Evolutionary conservation across 2,888 invertebrate species (phyloP).

Genomic region (Troides oblongomaculatus): DNA sequence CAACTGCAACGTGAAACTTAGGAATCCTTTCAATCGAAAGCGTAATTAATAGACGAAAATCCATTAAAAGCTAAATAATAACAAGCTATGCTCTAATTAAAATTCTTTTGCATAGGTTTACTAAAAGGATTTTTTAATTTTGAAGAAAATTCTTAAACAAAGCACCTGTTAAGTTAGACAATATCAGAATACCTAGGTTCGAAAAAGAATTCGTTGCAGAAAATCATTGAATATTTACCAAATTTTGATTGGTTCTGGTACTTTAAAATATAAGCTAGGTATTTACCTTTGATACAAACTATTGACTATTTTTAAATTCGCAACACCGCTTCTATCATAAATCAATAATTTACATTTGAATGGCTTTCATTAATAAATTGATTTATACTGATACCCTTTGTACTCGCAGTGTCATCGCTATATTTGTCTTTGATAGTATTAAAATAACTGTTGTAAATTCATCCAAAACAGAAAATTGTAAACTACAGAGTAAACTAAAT

Average conservation of each 20-base stretch:
- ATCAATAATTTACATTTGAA: constrained; percentile 14
- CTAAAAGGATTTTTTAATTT: background rate
- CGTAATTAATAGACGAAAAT: background rate
- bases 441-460: background rate
- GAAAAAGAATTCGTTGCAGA: no score
- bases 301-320: background rate
- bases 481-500: no score
- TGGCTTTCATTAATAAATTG: constrained; percentile 10
- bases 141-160: no score
- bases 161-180: no score
- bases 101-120: background rate
- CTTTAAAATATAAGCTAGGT: background rate
- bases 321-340: background rate
- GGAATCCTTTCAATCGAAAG: background rate
- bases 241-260: background rate
- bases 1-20: background rate
- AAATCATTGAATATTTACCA: background rate
- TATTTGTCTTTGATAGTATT: background rate
- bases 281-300: background rate
- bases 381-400: constrained; percentile 6
- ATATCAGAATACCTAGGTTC: no score
- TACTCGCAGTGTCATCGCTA: background rate
- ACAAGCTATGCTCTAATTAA: background rate
- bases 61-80: background rate
- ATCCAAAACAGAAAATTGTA: no score